Percentiles rank a stretch among this genome's conserved stretches.
phyloP scores from a whole-genome alignment of 2,888 invertebrate genomes.

The Trisateles emortualis region DNA sequence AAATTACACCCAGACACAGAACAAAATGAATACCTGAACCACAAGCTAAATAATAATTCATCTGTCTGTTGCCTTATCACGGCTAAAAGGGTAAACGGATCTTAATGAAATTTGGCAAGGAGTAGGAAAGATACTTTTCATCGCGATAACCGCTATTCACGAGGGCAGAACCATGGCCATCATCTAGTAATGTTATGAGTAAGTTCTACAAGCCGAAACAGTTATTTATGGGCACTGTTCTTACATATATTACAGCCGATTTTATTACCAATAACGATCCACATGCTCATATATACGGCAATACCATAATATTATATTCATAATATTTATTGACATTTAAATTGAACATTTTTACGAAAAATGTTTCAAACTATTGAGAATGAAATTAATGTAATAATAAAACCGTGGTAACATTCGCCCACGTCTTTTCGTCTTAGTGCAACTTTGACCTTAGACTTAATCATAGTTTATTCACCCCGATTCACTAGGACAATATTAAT shows the following conservation, averaged over 20 bases:
- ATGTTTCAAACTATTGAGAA: slow-evolving; percentile 16
- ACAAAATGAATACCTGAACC: neutral
- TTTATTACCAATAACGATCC: slow-evolving; percentile 7
- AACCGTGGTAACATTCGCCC: slow-evolving; percentile 30
- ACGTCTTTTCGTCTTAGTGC: slow-evolving; percentile 32
- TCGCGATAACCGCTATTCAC: too few relatives aligned
- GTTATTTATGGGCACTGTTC: neutral
- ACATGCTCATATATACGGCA: neutral
- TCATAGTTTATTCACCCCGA: slow-evolving; percentile 40
- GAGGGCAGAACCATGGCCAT: too few relatives aligned
- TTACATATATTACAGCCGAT: neutral
- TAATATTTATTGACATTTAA: slow-evolving; percentile 33
- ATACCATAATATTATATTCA: slow-evolving; percentile 25
- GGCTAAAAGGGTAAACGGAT: too few relatives aligned
- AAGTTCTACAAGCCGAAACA: neutral
- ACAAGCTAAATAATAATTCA: neutral
- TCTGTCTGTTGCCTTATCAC: too few relatives aligned
- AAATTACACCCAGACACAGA: too few relatives aligned
- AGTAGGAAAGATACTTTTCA: too few relatives aligned
- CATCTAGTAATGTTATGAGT: too few relatives aligned
- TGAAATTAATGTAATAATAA: slow-evolving; percentile 36
- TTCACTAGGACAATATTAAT: neutral
- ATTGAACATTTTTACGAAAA: slow-evolving; percentile 34
- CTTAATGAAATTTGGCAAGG: too few relatives aligned
- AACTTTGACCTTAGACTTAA: slow-evolving; percentile 38